phyloP scores from a whole-genome alignment of 2,113 vertebrate genomes.

The Rhagologus leucostigma region DNA sequence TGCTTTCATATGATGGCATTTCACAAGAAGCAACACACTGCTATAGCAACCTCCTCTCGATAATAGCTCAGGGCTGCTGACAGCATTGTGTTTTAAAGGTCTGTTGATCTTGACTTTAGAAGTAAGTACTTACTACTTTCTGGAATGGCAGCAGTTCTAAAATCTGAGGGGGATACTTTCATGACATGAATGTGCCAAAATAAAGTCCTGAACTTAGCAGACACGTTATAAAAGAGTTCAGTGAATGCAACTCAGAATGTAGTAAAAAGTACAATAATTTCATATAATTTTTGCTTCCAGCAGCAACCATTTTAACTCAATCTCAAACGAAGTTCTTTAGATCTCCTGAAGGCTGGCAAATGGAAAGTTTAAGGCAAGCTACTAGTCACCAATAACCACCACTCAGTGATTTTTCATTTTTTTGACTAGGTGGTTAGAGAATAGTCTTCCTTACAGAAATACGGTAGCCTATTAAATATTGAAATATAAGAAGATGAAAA shows the following conservation, averaged over 20 bases:
- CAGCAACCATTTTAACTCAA: neutral
- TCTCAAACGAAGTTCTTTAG: neutral
- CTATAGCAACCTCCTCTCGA: slow-evolving; percentile 12
- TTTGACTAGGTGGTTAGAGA: neutral
- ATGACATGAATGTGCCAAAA: neutral
- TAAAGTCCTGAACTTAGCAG: neutral
- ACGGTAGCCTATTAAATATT: neutral
- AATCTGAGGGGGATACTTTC: neutral
- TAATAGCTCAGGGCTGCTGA: neutral
- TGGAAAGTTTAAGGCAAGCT: neutral
- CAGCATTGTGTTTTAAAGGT: neutral
- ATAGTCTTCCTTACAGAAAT: neutral
- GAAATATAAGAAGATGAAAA: neutral
- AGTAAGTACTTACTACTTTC: neutral
- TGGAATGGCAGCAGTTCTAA: neutral
- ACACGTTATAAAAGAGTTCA: neutral
- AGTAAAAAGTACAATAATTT: neutral
- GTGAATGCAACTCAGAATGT: neutral
- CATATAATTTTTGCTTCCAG: neutral
- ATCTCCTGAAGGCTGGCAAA: neutral
- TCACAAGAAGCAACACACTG: neutral
- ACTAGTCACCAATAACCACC: neutral
- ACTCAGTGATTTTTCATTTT: neutral
- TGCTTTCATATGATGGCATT: neutral
- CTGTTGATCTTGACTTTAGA: neutral